Evolutionary conservation across 92 coral and sea anemone genomes (phyloP), one percentile per base, ranked within the genome.

Genomic region (Umimayanthus chanpuru): DNA sequence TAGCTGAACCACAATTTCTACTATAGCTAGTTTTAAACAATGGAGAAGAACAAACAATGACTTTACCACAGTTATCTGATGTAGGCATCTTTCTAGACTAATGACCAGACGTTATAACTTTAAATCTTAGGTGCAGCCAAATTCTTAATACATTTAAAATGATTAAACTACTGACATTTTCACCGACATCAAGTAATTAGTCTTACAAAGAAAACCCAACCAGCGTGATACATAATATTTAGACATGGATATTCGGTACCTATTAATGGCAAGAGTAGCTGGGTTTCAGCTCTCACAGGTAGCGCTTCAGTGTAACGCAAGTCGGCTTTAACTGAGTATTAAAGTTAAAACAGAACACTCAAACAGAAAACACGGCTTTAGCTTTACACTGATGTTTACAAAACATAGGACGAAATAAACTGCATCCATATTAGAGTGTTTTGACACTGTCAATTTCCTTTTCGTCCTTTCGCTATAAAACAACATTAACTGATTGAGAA

Each of bases 81-180:
- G 80, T 20, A 76, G 80, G 25, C 55, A 76, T 76, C 80, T 76
- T 76, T 47, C 29, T 36, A 41, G 50, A 39, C 80, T 40, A n/a
- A 43, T 39, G 7, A 71, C 15, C 39, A 26, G 39, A 71, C 36
- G 20, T 9, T 26, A 71, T 71, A 29, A 29, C 20, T 71, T 26
- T 10, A 16, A 18, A 11, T 28, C 18, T 29, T 26, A 71, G 38
- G 39, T 75, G 50, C 53, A 75, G 77, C 77, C 39, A 29, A 73
- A 21, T 18, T 32, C 39, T 73, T 40, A 73, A 75, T 3, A 75
- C 79, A 39, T 36, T 16, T 8, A 16, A 39, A 39, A 4, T 36
- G 79, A 75, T 39, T 75, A 32, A 15, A 53, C 20, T 53, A 12
- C 58, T 12, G 58, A 36, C 21, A 75, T 41, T 75, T 75, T 4